These are phyloP conservation scores for Centropyge bicolor DNA, from an alignment of 2,797 vertebrate species.

Conservation along the genomic window DNA sequence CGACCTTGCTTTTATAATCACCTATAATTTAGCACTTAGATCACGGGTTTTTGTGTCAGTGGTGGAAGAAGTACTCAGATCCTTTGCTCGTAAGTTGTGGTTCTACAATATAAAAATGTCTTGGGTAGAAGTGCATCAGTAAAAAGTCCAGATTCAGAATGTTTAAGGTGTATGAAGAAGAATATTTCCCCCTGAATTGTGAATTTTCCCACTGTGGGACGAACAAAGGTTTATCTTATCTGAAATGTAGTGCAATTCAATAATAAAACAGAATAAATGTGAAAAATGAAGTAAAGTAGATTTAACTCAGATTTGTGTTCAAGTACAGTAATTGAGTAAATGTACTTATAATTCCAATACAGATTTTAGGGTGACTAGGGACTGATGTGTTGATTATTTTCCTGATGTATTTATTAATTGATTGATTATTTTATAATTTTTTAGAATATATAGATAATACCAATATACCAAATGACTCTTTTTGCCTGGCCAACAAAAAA, in stretches of 20 bases:
- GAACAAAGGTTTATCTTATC: too few species aligned
- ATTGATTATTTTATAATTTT: not conserved
- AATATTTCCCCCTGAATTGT: not conserved
- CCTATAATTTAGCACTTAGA: not conserved
- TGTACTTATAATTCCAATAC: not conserved
- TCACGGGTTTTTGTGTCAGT: not conserved
- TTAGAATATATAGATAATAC: not conserved
- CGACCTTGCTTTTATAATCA: not conserved
- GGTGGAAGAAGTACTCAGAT: not conserved
- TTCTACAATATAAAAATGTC: too few species aligned
- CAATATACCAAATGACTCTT: not conserved
- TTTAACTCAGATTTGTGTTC: not conserved
- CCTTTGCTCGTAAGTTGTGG: not conserved
- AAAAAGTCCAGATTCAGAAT: not conserved
- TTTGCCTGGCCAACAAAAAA: not conserved
- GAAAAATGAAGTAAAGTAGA: not conserved
- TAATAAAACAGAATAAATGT: not conserved
- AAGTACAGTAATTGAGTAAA: not conserved
- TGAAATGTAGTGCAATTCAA: not conserved
- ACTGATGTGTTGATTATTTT: not conserved
- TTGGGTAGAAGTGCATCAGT: not conserved
- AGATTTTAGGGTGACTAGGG: too few species aligned
- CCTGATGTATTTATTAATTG: not conserved
- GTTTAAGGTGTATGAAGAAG: too few species aligned
- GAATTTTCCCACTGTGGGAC: too few species aligned